Evolutionary conservation across 2,888 invertebrate genomes (phyloP), one percentile per base, ranked within the genome.

Genomic region (Cantharis lateralis): DNA sequence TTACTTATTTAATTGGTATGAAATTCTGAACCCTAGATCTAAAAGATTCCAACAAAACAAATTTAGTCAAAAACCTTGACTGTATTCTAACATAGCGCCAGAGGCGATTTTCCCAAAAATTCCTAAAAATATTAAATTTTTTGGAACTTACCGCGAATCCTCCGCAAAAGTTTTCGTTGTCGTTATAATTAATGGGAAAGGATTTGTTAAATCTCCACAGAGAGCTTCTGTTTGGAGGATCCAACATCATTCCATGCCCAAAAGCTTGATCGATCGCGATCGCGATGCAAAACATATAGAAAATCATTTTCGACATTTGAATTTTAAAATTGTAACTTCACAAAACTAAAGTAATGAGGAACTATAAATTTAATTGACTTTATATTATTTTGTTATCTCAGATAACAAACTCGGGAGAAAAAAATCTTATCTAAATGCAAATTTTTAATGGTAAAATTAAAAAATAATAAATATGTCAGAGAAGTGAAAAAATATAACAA

Each of bases 101-200:
- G 5, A 4, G 20, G 20, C 20, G 20, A 20, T 20, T 20, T 20
- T 20, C 20, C n/a, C n/a, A n/a, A n/a, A n/a, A n/a, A n/a, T n/a
- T n/a, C n/a, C n/a, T n/a, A n/a, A n/a, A n/a, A n/a, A n/a, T n/a
- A n/a, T n/a, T n/a, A n/a, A n/a, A n/a, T n/a, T n/a, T n/a, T n/a
- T 20, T 20, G 20, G 20, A 5, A 20, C 87, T 83, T 87, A 90
- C 90, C 69, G 66, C 61, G 48, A 82, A 83, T 77, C 90, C 90
- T 4, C 91, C 91, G 81, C 91, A 91, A 80, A 85, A 91, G 70
- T 88, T 86, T 74, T 88, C 86, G 78, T 90, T 89, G 80, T 91
- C 91, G 68, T 89, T 84, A 82, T 89, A 91, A 85, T 91, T 90
- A 5, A 81, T 80, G 1, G 90, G 89, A 15, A 87, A 88, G 4